These are phyloP conservation scores for Clamator glandarius DNA, from an alignment of 2,797 vertebrate species.

Conservation along the genomic window DNA sequence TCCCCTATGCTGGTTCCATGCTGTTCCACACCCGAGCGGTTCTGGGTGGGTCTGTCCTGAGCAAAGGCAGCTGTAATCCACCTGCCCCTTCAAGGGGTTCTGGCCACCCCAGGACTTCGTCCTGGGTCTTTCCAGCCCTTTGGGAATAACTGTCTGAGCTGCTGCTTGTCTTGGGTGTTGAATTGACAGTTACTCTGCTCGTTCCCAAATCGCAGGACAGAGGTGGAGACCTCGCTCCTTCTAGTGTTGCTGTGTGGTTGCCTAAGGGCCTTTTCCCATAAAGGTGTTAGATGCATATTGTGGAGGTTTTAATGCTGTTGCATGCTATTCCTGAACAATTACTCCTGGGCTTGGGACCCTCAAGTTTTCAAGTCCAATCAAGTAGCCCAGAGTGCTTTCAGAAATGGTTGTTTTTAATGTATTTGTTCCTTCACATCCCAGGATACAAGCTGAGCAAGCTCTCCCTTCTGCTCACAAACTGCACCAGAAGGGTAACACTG, in stretches of 20 bases:
- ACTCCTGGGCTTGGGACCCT: not conserved
- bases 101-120: no score
- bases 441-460: not conserved
- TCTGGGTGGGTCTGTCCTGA: not conserved
- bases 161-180: fast-evolving
- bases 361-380: not conserved
- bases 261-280: no score
- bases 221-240: fast-evolving
- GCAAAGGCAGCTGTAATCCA: not conserved
- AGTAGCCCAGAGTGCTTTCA: not conserved
- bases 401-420: not conserved
- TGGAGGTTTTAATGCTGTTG: not conserved
- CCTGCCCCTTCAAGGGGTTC: not conserved
- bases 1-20: fast-evolving
- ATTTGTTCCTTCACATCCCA: not conserved
- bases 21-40: no score
- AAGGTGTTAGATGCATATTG: fast-evolving
- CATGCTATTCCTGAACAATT: not conserved
- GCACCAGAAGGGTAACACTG: not conserved
- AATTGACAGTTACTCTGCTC: no score
- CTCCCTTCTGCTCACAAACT: not conserved
- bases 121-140: no score
- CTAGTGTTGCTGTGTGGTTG: no score
- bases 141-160: fast-evolving
- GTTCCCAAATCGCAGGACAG: fast-evolving